Evolutionary conservation across 2,113 vertebrate species (phyloP).

Genomic region (Eupsittula cactorum): DNA sequence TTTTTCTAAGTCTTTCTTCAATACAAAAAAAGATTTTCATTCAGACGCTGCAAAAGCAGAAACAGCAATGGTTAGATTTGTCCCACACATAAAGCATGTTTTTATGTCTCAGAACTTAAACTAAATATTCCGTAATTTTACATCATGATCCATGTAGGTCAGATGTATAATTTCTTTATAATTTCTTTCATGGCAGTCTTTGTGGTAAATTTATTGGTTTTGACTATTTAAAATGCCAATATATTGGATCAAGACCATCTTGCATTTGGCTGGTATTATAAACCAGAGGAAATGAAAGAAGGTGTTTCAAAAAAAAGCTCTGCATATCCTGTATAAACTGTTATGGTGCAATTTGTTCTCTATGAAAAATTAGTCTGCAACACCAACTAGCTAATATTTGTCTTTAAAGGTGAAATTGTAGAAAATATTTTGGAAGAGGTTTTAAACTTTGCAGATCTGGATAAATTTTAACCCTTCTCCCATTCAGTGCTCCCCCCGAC

Average conservation of each 20-base stretch:
- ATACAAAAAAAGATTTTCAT: background rate
- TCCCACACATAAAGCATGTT: background rate
- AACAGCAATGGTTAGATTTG: background rate
- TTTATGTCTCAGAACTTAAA: background rate
- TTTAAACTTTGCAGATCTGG: background rate
- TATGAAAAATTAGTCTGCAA: background rate
- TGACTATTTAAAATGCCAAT: background rate
- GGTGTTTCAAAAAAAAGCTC: background rate
- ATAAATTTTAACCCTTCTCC: background rate
- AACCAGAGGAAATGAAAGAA: background rate
- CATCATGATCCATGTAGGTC: background rate
- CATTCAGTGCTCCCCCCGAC: background rate
- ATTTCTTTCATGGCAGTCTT: background rate
- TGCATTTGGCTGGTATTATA: background rate
- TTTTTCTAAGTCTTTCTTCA: background rate
- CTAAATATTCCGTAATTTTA: background rate
- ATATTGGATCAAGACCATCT: background rate
- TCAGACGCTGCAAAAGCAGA: background rate
- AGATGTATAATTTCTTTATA: background rate
- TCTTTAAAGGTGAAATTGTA: background rate
- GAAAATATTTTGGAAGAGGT: background rate
- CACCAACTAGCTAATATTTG: background rate
- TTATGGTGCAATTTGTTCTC: background rate
- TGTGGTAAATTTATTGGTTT: background rate
- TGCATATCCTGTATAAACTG: background rate